Percentiles rank a stretch among this genome's conserved stretches.
Evolutionary conservation across 1,140 invertebrate species (phyloP).

Genomic region (Psix sp.): DNA sequence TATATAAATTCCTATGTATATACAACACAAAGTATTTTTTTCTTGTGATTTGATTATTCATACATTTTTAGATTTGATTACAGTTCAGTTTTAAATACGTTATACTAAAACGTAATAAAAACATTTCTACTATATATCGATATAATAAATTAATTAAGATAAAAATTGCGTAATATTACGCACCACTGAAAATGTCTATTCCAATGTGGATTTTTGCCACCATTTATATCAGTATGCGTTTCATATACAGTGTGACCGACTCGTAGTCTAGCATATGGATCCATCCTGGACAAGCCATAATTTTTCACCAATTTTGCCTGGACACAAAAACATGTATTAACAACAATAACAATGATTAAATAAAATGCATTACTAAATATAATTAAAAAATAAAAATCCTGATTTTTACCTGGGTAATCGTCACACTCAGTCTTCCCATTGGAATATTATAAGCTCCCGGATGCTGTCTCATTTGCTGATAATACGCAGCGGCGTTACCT

Average conservation of each 20-base stretch:
- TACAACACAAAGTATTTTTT: too few species aligned
- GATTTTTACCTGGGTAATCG: slow-evolving; percentile 86
- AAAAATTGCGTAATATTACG: slow-evolving; percentile 6
- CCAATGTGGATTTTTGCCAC: slow-evolving; percentile 97
- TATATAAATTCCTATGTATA: too few species aligned
- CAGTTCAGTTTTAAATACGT: too few species aligned
- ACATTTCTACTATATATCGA: neutral
- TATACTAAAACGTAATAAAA: slow-evolving; percentile 10
- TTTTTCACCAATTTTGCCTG: slow-evolving; percentile 95
- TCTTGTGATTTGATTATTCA: too few species aligned
- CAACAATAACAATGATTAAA: neutral
- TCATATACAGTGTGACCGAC: slow-evolving; percentile 96
- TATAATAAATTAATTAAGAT: neutral
- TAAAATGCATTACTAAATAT: too few species aligned
- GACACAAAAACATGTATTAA: slow-evolving; percentile 20
- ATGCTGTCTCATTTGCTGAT: slow-evolving; percentile 78
- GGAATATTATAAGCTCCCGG: slow-evolving; percentile 78
- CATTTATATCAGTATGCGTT: slow-evolving; percentile 95
- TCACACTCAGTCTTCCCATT: slow-evolving; percentile 87
- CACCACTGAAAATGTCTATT: slow-evolving; percentile 95
- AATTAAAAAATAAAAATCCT: too few species aligned
- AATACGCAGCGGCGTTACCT: slow-evolving; percentile 85
- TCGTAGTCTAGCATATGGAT: slow-evolving; percentile 94
- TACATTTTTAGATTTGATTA: too few species aligned
- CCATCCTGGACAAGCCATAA: slow-evolving; percentile 97